phyloP scores from a whole-genome alignment of 1,140 invertebrate genomes.

The Drosophila azteca region DNA sequence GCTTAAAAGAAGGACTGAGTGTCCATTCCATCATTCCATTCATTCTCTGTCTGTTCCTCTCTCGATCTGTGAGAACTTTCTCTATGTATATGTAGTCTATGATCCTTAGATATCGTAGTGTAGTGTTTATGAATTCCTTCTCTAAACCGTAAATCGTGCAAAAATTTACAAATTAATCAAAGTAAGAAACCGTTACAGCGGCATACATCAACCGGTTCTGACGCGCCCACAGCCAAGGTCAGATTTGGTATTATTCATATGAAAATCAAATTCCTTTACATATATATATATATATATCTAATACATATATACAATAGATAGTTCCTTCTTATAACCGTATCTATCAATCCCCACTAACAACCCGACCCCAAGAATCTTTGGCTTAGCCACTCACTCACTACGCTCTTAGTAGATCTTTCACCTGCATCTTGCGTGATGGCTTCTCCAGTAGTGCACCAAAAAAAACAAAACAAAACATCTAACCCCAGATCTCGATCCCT shows the following conservation, averaged over 20 bases:
- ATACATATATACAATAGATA: slow-evolving; percentile 6
- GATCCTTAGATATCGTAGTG: neutral
- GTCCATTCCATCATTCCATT: neutral
- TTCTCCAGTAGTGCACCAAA: slow-evolving; percentile 7
- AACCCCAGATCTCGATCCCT: neutral
- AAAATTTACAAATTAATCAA: slow-evolving; percentile 50
- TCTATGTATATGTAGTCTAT: slow-evolving; percentile 2
- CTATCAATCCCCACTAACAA: neutral
- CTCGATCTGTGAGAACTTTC: slow-evolving; percentile 4
- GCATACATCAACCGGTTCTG: slow-evolving; percentile 74
- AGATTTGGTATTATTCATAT: slow-evolving; percentile 63
- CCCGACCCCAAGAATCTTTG: no score
- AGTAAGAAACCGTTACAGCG: slow-evolving; percentile 76
- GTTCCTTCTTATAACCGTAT: slow-evolving; percentile 8
- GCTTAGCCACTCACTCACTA: no score
- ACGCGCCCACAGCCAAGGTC: slow-evolving; percentile 80
- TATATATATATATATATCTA: slow-evolving; percentile 1
- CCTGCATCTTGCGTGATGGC: neutral
- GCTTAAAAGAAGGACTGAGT: neutral
- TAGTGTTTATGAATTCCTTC: slow-evolving; percentile 6
- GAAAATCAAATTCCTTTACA: neutral
- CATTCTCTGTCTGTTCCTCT: neutral
- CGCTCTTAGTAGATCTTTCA: neutral
- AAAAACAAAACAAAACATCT: no score
- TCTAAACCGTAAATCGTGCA: neutral